Conservation (phyloP, 1,140 invertebrate genomes). For the Popillia japonica region DNA sequence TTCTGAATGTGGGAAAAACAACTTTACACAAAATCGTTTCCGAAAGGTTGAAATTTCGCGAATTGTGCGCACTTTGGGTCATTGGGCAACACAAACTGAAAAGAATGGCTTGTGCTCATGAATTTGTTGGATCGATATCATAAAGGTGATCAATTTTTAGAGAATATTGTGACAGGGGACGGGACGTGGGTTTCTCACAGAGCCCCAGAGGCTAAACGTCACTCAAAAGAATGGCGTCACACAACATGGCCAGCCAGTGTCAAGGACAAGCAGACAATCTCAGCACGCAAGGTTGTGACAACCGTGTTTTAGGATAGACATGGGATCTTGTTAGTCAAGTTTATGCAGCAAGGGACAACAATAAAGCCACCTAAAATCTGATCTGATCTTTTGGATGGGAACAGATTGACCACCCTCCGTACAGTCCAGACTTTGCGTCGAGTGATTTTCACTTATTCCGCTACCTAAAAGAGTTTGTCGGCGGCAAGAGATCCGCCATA, state of each 20-base stretch:
- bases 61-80: no score
- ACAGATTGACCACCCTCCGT: neutral
- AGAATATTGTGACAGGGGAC: neutral
- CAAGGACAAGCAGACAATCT: conserved; percentile 20
- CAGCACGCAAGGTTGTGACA: conserved; percentile 18
- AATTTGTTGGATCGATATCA: no score
- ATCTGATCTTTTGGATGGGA: conserved; percentile 25
- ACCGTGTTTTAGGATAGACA: conserved; percentile 29
- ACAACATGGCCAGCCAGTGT: conserved; percentile 16
- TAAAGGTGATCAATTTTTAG: neutral
- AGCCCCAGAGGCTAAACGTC: conserved; percentile 23
- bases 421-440: no score
- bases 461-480: conserved; percentile 15
- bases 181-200: conserved; percentile 30
- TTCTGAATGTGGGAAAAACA: neutral
- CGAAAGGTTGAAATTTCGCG: no score
- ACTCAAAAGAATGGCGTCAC: conserved; percentile 21
- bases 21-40: no score
- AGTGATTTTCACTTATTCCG: neutral
- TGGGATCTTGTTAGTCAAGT: conserved; percentile 22
- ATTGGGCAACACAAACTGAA: no score
- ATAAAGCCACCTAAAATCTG: conserved; percentile 3
- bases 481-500: neutral
- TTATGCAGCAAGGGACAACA: conserved; percentile 17
- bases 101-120: neutral